Evolutionary conservation across 2,113 vertebrate species (phyloP).

Genomic region (Micronycteris hirsuta): DNA sequence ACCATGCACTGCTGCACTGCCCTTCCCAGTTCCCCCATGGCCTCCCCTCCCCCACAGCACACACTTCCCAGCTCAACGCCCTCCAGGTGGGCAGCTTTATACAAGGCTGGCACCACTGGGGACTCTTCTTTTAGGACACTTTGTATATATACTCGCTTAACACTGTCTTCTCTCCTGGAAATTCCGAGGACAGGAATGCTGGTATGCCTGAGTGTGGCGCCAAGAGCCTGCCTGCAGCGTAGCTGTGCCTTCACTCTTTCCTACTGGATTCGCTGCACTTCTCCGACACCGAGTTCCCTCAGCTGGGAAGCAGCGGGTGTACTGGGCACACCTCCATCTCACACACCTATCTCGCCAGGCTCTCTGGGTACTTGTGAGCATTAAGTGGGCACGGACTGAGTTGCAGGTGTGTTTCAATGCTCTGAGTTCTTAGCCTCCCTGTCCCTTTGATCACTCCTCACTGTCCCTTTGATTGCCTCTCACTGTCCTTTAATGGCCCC

Average conservation of each 20-base stretch:
- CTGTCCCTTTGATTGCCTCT: too few relatives aligned
- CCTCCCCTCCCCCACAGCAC: not conserved
- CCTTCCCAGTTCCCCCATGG: not conserved
- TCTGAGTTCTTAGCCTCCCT: not conserved
- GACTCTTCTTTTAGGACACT: not conserved
- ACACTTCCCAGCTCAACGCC: not conserved
- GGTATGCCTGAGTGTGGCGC: too few relatives aligned
- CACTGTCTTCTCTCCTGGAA: not conserved
- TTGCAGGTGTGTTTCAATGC: not conserved
- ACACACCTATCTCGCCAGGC: not conserved
- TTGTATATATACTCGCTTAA: not conserved
- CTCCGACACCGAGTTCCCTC: not conserved
- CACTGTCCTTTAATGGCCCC: too few relatives aligned
- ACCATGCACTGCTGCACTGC: not conserved
- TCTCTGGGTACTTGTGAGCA: not conserved
- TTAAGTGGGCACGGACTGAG: not conserved
- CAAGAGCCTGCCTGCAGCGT: not conserved
- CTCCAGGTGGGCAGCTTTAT: not conserved
- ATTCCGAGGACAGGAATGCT: not conserved
- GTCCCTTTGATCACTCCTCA: too few relatives aligned
- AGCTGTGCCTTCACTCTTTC: not conserved
- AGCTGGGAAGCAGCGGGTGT: not conserved
- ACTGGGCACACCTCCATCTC: accelerated
- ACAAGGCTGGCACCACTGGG: not conserved
- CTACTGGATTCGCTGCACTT: not conserved